phyloP scores from a whole-genome alignment of 1,140 invertebrate genomes.

The Drosophila watanabei region DNA sequence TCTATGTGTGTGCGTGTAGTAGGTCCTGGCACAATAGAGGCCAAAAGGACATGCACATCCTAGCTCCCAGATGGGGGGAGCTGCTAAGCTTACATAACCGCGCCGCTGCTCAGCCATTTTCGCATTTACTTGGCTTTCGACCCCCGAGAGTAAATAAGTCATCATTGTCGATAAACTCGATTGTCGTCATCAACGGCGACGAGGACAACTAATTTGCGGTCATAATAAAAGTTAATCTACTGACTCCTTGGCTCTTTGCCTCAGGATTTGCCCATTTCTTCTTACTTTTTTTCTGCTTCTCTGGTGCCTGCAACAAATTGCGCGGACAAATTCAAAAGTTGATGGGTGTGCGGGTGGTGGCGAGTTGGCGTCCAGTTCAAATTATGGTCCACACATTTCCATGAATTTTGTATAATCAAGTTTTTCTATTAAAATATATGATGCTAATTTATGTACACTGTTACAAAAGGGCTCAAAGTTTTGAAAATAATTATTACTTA shows the following conservation, averaged over 20 bases:
- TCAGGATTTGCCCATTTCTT: conserved; percentile 25
- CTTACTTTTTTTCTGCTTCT: conserved; percentile 1
- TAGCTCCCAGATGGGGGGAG: conserved; percentile 2
- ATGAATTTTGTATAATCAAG: conserved; percentile 18
- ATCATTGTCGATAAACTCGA: conserved; percentile 75
- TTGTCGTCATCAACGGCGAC: conserved; percentile 81
- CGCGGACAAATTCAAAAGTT: conserved; percentile 48
- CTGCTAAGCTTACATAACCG: conserved; percentile 62
- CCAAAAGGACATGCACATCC: conserved; percentile 61
- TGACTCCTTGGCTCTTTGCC: conserved; percentile 65
- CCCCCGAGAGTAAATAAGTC: conserved; percentile 74
- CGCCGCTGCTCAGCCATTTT: conserved; percentile 31
- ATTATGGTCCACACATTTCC: conserved; percentile 5
- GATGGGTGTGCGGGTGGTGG: neutral
- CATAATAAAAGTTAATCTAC: conserved; percentile 86
- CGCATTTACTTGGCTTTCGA: conserved; percentile 39
- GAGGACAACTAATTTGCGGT: conserved; percentile 85
- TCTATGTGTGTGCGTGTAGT: conserved; percentile 13
- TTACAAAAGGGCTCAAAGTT: no score
- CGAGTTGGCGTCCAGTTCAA: neutral
- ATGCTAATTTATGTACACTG: conserved; percentile 11
- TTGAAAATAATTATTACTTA: neutral
- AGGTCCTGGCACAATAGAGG: conserved; percentile 61
- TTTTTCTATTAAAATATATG: conserved; percentile 20
- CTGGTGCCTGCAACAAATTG: conserved; percentile 62